Conservation (phyloP, 1,140 invertebrate species). For the Phortica variegata region DNA sequence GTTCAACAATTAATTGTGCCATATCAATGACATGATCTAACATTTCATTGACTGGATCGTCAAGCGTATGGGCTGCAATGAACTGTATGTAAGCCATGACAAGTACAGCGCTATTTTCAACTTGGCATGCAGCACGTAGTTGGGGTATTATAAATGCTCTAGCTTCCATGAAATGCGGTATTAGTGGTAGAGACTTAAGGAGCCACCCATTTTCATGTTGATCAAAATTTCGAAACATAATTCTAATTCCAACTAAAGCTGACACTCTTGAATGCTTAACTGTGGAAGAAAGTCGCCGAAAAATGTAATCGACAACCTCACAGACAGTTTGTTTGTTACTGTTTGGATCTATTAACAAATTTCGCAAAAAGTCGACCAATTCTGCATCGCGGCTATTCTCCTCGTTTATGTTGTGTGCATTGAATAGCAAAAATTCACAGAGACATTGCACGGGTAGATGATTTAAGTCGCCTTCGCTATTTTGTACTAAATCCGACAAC, state of each 20-base stretch:
- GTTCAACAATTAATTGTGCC: conserved; percentile 88
- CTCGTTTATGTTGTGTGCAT: conserved; percentile 53
- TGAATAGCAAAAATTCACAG: conserved; percentile 91
- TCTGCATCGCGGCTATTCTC: conserved; percentile 62
- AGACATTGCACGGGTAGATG: conserved; percentile 89
- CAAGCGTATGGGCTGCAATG: conserved; percentile 72
- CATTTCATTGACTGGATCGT: conserved; percentile 66
- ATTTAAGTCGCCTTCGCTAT: conserved; percentile 69
- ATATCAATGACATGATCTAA: conserved; percentile 74
- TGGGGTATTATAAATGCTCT: conserved; percentile 69
- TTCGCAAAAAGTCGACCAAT: conserved; percentile 74
- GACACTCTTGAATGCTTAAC: conserved; percentile 74
- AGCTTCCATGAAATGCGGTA: conserved; percentile 72
- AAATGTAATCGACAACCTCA: conserved; percentile 91
- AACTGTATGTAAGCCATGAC: conserved; percentile 90
- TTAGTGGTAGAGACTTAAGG: conserved; percentile 70
- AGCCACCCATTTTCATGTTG: conserved; percentile 69
- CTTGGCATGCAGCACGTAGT: conserved; percentile 80
- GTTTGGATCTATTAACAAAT: conserved; percentile 65
- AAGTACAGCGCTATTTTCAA: conserved; percentile 82
- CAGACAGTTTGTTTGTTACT: conserved; percentile 65
- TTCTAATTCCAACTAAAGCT: conserved; percentile 70
- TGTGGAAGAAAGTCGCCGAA: conserved; percentile 79
- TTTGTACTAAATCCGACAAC: conserved; percentile 92
- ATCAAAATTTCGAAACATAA: conserved; percentile 58